These are phyloP conservation scores for Palaemon carinicauda DNA, from an alignment of 1,140 invertebrate genomes.

Conservation along the genomic window DNA sequence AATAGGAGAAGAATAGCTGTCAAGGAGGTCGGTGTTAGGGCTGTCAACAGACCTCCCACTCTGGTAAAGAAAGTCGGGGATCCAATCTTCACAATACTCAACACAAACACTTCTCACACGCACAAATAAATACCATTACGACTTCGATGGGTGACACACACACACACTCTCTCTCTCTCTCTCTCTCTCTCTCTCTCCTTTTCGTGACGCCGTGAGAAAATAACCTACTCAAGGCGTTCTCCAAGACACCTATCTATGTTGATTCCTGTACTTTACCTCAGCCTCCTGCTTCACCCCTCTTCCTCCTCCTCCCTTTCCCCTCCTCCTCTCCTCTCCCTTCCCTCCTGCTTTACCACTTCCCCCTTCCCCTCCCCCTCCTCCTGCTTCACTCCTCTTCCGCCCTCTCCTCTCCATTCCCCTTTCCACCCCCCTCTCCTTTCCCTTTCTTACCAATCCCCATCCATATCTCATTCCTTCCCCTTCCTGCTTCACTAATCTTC, in stretches of 20 bases:
- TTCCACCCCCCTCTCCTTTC: not conserved
- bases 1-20: too few relatives aligned
- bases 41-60: too few relatives aligned
- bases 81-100: too few relatives aligned
- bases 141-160: too few relatives aligned
- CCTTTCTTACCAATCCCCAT: too few relatives aligned
- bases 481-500: not conserved
- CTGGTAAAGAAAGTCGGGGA: too few relatives aligned
- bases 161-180: too few relatives aligned
- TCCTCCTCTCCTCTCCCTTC: not conserved
- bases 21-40: too few relatives aligned
- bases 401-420: not conserved
- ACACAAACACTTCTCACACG: too few relatives aligned
- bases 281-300: not conserved
- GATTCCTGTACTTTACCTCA: not conserved
- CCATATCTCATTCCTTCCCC: too few relatives aligned
- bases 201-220: not conserved
- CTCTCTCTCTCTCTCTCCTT: not conserved
- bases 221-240: not conserved
- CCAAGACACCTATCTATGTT: not conserved
- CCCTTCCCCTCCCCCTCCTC: not conserved
- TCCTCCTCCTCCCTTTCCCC: not conserved
- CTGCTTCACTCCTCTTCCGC: not conserved
- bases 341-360: not conserved
- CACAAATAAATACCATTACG: too few relatives aligned